Percentiles rank a stretch among this genome's conserved stretches.
phyloP scores from a whole-genome alignment of 2,113 vertebrate genomes.

The Varanus komodoensis region DNA sequence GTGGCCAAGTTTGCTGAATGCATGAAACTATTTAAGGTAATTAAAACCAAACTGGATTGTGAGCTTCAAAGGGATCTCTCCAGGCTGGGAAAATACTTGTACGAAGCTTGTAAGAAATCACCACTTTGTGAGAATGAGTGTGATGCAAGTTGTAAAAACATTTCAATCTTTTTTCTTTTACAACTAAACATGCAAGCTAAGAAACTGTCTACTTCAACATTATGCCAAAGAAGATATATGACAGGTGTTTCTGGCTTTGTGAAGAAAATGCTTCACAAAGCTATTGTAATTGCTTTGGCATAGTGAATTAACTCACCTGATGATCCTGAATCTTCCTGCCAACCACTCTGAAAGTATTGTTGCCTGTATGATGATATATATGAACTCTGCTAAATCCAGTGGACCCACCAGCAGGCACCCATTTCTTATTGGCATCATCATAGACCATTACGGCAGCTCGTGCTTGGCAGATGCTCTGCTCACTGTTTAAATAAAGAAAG shows the following conservation, averaged over 20 bases:
- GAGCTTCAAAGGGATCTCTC: too few relatives aligned
- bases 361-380: constrained; percentile 98
- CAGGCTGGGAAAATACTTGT: not conserved
- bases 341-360: constrained; percentile 97
- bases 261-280: not conserved
- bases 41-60: too few relatives aligned
- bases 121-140: not conserved
- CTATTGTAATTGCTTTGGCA: not conserved
- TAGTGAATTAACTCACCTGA: constrained; percentile 82
- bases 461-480: constrained; percentile 99
- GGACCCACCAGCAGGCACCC: constrained; percentile 96
- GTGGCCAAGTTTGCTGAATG: too few relatives aligned
- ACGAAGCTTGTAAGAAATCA: not conserved
- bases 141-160: not conserved
- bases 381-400: constrained; percentile 98
- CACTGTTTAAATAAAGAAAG: constrained; percentile 79
- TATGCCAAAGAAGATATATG: not conserved
- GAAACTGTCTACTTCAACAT: not conserved
- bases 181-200: not conserved
- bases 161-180: not conserved
- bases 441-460: constrained; percentile 99
- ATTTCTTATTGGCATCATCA: constrained; percentile 98
- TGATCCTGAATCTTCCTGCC: constrained; percentile 99
- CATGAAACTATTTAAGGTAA: too few relatives aligned
- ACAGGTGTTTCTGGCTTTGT: not conserved